phyloP scores from a whole-genome alignment of 1,140 invertebrate genomes.

The Drosophila nigromelanica region DNA sequence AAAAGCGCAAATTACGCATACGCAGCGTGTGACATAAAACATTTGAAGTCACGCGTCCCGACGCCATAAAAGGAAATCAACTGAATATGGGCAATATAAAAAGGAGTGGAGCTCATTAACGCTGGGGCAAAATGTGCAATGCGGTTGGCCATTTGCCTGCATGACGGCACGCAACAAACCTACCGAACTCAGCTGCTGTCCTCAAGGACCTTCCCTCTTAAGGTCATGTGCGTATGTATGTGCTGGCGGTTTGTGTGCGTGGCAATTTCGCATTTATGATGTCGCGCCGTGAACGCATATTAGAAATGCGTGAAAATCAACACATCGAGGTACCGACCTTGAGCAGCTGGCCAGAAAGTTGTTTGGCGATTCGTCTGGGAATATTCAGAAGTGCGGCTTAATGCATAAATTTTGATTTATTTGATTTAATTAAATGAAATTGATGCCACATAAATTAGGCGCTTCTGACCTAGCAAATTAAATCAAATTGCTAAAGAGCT shows the following conservation, averaged over 20 bases:
- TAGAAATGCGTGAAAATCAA: constrained; percentile 70
- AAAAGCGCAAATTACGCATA: constrained; percentile 58
- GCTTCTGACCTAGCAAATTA: constrained; percentile 61
- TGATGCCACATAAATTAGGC: constrained; percentile 51
- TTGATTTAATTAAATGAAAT: constrained; percentile 48
- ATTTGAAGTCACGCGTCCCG: constrained; percentile 22
- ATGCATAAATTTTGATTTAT: constrained; percentile 58
- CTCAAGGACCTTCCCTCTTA: constrained; percentile 11
- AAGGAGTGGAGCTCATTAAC: constrained; percentile 57
- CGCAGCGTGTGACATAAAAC: constrained; percentile 37
- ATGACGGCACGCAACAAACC: constrained; percentile 64
- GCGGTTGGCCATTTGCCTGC: constrained; percentile 56
- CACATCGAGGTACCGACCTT: constrained; percentile 10
- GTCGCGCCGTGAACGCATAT: constrained; percentile 52
- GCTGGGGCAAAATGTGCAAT: constrained; percentile 61
- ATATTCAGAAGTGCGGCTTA: constrained; percentile 9
- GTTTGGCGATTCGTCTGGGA: background rate
- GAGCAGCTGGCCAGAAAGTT: background rate
- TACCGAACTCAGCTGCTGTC: constrained; percentile 16
- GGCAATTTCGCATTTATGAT: constrained; percentile 54
- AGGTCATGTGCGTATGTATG: background rate
- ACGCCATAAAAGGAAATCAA: constrained; percentile 53
- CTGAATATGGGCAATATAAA: constrained; percentile 59
- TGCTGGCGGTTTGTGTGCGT: background rate
- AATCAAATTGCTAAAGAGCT: constrained; percentile 59